Conservation (phyloP, 2,888 invertebrate species). For the Quadroppia sp. region DNA sequence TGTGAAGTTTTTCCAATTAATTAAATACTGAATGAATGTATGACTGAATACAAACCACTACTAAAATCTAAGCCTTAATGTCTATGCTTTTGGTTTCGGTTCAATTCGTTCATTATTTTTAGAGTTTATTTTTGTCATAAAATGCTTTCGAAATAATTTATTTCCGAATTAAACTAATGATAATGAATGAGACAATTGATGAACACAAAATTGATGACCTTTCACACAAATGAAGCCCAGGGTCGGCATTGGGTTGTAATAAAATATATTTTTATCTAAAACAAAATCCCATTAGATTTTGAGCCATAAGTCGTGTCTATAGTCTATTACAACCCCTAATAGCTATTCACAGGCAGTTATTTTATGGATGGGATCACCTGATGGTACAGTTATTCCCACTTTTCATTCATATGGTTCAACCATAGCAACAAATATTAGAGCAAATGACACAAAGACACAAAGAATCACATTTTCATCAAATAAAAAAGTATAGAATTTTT, state of each 20-base stretch:
- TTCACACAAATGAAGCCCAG: too few relatives aligned
- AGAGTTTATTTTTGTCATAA: constrained; percentile 14
- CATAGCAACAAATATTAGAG: constrained; percentile 1
- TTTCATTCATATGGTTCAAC: background rate
- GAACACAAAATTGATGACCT: background rate
- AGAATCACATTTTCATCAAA: too few relatives aligned
- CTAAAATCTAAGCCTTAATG: background rate
- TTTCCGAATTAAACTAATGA: background rate
- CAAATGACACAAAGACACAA: too few relatives aligned
- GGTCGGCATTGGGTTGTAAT: too few relatives aligned
- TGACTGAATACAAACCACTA: background rate
- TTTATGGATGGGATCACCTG: constrained; percentile 25
- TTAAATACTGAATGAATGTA: too few relatives aligned
- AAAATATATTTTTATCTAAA: constrained; percentile 7
- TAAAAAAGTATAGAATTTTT: too few relatives aligned
- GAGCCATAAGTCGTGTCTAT: background rate
- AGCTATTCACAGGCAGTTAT: constrained; percentile 3
- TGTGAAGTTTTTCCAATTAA: background rate
- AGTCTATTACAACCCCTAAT: constrained; percentile 27
- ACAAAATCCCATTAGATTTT: background rate
- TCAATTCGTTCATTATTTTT: background rate
- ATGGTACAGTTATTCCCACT: background rate
- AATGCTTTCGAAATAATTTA: constrained; percentile 5
- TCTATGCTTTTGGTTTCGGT: background rate
- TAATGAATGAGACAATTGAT: constrained; percentile 14